A percentile compares a stretch with the other conserved stretches of the same genome.
phyloP scores from a whole-genome alignment of 2,113 vertebrate genomes.

The Lamprologus callipterus region DNA sequence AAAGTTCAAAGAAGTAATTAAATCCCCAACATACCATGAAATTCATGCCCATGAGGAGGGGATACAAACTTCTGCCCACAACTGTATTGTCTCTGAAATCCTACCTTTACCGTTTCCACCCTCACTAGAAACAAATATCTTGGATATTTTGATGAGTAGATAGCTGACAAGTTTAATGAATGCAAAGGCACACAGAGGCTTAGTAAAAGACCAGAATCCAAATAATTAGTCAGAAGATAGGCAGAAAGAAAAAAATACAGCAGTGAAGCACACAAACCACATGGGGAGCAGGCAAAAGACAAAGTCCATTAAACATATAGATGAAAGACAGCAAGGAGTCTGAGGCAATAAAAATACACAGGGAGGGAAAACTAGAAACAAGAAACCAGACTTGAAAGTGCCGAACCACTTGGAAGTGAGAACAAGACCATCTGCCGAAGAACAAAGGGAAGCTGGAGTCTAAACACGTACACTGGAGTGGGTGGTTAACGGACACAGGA shows the following conservation, averaged over 20 bases:
- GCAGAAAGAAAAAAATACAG: not conserved
- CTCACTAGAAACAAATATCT: not conserved
- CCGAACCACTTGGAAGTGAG: not conserved
- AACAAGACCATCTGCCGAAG: not conserved
- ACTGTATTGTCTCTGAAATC: not conserved
- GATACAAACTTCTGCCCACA: not conserved
- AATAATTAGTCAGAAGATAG: not conserved
- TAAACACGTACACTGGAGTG: not conserved
- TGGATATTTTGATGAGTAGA: not conserved
- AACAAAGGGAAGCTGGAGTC: not conserved
- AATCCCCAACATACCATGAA: not conserved
- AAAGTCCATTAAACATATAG: not conserved
- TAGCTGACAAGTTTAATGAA: not conserved
- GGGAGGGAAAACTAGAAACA: not conserved
- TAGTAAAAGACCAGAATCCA: not conserved
- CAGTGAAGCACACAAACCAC: not conserved
- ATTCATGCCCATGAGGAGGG: not conserved
- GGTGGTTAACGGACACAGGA: not conserved
- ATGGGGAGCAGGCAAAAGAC: not conserved
- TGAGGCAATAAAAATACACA: not conserved
- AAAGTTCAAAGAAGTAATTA: not conserved
- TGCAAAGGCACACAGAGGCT: not conserved
- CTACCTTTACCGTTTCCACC: not conserved
- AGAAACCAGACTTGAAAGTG: not conserved
- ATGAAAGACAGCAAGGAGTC: not conserved